A percentile compares a stretch with the other conserved stretches of the same genome.
phyloP scores from a whole-genome alignment of 2,888 invertebrate species.

The Polymixis flavicincta region DNA sequence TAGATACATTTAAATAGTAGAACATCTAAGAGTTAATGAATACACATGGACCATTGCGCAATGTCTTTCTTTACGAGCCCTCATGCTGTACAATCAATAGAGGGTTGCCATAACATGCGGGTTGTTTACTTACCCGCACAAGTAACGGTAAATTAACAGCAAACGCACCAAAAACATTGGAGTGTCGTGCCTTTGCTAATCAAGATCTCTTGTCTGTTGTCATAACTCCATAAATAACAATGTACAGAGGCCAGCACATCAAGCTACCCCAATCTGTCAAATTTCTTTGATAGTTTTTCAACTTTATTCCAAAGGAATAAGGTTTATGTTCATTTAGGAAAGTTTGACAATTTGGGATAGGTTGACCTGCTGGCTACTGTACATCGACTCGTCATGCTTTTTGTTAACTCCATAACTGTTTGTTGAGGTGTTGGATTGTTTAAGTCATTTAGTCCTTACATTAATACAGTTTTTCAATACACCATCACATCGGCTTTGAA shows the following conservation, averaged over 20 bases:
- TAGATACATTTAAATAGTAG: not conserved
- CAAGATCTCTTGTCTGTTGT: not conserved
- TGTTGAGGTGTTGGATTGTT: not conserved
- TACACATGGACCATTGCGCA: not conserved
- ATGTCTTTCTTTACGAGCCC: conserved; percentile 21
- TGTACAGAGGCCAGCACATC: no score
- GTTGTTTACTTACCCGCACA: conserved; percentile 47
- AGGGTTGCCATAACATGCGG: conserved; percentile 29
- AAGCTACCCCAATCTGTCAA: no score
- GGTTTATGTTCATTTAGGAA: no score
- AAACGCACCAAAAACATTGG: not conserved
- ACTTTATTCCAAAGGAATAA: no score
- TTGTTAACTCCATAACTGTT: conserved; percentile 7
- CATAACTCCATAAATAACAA: not conserved
- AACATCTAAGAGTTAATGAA: not conserved
- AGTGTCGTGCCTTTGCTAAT: not conserved
- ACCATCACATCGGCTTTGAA: no score
- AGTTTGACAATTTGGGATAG: no score
- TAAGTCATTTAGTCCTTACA: conserved; percentile 7
- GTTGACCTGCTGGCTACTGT: no score
- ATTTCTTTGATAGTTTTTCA: no score
- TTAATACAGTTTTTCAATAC: no score
- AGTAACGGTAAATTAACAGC: not conserved
- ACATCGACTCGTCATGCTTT: conserved; percentile 8
- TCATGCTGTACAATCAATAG: conserved; percentile 26